Base-by-base conservation (phyloP, 2,888 invertebrate species). In the Carcina quercana region DNA sequence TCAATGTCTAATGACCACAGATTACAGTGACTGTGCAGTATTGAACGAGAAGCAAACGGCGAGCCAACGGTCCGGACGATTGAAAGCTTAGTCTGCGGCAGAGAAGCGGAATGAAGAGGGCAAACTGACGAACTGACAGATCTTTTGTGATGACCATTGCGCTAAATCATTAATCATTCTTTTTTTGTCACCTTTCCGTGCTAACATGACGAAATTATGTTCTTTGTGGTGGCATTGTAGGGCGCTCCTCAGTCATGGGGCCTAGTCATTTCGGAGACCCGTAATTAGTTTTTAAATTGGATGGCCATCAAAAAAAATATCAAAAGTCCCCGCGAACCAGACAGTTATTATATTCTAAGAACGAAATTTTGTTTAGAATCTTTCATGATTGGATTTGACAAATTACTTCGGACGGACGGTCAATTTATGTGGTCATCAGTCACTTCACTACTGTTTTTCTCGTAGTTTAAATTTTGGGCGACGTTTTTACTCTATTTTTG, bases 211-310 rank as follows among this genome's bases (percentile, higher is more conserved):
- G 69, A 74, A 71, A 72, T 78, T 68, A 71, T 73, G 59, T 71
- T 75, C 72, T 71, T 74, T 72, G 71, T 69, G 59, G 49, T 48
- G 55, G 59, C 54, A 55, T 68, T 59, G 61, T 62, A 59, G 73
- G 74, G 70, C 64, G 68, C 61, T 69, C 53, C 67, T 67, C 59
- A 60, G 58, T 59, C 68, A 64, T 67, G 66, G 61, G 60, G 69
- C 60, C 74, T 72, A 78, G 76, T 76, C 78, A 71, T 71, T 66
- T 62, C 45, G 37, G 38, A 56, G 59, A 59, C 57, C 60, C 66
- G 66, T 82, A 75, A 83, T 83, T 82, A 83, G 75, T 76, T 83
- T 80, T 78, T 72, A 78, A 79, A 82, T 83, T 82, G 80, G 80
- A 72, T 68, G 58, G 48, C 45, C 35, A 55, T 63, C 66, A 68